phyloP scores from a whole-genome alignment of 2,797 vertebrate genomes.

The Hemitrygon akajei region DNA sequence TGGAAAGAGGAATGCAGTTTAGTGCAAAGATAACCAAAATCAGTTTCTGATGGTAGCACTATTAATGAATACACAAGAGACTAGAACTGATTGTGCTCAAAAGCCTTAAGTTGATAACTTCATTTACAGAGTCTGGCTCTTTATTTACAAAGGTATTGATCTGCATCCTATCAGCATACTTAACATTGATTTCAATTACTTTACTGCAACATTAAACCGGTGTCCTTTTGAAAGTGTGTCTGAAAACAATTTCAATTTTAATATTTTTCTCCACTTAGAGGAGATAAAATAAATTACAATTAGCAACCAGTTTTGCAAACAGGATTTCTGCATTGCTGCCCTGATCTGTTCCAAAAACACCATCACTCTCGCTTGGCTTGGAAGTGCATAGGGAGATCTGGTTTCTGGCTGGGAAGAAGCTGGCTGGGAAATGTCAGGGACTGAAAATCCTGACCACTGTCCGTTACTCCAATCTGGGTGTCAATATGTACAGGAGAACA shows the following conservation, averaged over 20 bases:
- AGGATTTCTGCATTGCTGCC: neutral
- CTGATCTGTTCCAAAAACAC: neutral
- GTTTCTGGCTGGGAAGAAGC: neutral
- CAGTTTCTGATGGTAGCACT: rapidly evolving
- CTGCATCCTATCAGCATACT: neutral
- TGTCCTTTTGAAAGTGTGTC: neutral
- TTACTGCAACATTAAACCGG: neutral
- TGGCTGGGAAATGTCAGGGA: too few species aligned
- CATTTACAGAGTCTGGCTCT: neutral
- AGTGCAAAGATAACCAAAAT: neutral
- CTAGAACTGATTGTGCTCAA: neutral
- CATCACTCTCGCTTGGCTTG: neutral
- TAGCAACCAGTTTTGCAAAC: neutral
- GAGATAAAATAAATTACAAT: neutral
- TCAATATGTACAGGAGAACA: too few species aligned
- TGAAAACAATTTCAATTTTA: neutral
- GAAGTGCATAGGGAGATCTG: neutral
- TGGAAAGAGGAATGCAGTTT: neutral
- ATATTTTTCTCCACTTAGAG: neutral
- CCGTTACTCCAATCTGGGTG: too few species aligned
- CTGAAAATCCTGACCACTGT: too few species aligned
- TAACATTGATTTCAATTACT: neutral
- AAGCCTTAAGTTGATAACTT: neutral
- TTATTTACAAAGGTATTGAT: neutral
- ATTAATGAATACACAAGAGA: neutral